Conservation (phyloP, 1,140 invertebrate genomes). For the Myzus persicae region DNA sequence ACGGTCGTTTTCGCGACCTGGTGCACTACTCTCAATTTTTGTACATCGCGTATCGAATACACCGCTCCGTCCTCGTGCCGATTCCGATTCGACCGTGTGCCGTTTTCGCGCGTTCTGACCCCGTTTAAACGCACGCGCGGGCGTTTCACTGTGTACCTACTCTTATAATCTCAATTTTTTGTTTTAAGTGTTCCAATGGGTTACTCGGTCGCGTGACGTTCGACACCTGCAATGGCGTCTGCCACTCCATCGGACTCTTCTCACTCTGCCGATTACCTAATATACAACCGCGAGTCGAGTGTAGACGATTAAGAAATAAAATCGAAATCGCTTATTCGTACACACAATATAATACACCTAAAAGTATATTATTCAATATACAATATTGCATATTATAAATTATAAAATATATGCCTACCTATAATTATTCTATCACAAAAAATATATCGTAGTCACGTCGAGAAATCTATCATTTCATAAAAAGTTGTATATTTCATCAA, state of each 20-base stretch:
- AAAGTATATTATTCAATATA: too few relatives aligned
- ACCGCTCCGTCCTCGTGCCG: background rate
- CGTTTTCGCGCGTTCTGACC: slow-evolving; percentile 3
- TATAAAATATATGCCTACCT: too few relatives aligned
- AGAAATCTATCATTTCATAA: too few relatives aligned
- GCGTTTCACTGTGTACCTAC: background rate
- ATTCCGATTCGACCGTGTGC: background rate
- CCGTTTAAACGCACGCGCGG: background rate
- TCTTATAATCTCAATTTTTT: slow-evolving; percentile 25
- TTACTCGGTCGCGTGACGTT: background rate
- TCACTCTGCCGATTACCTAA: background rate
- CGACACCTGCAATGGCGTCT: background rate
- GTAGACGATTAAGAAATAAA: background rate
- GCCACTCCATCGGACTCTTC: background rate
- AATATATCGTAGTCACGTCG: too few relatives aligned
- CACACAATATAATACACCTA: background rate
- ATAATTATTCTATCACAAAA: too few relatives aligned
- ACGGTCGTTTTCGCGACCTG: background rate
- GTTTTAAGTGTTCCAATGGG: background rate
- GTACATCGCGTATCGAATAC: background rate
- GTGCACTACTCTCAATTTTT: background rate
- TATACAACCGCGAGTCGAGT: background rate
- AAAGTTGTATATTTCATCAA: too few relatives aligned
- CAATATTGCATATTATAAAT: too few relatives aligned
- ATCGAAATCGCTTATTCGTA: background rate